Evolutionary conservation across 2,888 invertebrate species (phyloP).

Genomic region (Neria commutata): DNA sequence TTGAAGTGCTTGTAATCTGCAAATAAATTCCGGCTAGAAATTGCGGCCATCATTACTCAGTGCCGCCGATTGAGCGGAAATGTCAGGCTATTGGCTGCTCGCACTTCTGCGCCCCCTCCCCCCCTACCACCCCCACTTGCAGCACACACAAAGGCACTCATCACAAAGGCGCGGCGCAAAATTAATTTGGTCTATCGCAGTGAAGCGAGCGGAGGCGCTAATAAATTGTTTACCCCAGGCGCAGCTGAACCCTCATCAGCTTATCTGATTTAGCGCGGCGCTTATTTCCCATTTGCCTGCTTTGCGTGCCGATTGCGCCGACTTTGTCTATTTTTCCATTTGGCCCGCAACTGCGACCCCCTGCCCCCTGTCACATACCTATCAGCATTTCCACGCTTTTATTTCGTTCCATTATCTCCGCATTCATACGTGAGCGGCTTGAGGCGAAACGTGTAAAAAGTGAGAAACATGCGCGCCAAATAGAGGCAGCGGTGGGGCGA

Average conservation of each 20-base stretch:
- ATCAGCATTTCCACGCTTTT: not conserved
- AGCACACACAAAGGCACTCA: not conserved
- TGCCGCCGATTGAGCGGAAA: no score
- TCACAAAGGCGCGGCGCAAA: not conserved
- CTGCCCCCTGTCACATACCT: not conserved
- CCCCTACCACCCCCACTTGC: not conserved
- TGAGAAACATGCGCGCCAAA: not conserved
- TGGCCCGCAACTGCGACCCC: slow-evolving; percentile 24
- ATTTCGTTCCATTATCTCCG: not conserved
- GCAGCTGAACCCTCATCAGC: slow-evolving; percentile 43
- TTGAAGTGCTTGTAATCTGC: no score
- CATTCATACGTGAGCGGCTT: not conserved
- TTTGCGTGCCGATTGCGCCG: not conserved
- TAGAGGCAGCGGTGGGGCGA: no score
- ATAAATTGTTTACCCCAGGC: slow-evolving; percentile 30
- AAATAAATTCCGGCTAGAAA: no score
- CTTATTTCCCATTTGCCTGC: not conserved
- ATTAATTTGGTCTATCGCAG: slow-evolving; percentile 3
- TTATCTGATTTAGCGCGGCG: not conserved
- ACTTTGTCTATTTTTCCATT: not conserved
- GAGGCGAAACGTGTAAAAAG: not conserved
- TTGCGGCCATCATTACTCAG: no score
- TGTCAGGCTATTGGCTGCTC: not conserved
- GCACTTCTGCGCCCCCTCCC: not conserved
- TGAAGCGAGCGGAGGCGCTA: slow-evolving; percentile 25